phyloP scores from a whole-genome alignment of 2,113 vertebrate genomes.

The Barbus barbus region DNA sequence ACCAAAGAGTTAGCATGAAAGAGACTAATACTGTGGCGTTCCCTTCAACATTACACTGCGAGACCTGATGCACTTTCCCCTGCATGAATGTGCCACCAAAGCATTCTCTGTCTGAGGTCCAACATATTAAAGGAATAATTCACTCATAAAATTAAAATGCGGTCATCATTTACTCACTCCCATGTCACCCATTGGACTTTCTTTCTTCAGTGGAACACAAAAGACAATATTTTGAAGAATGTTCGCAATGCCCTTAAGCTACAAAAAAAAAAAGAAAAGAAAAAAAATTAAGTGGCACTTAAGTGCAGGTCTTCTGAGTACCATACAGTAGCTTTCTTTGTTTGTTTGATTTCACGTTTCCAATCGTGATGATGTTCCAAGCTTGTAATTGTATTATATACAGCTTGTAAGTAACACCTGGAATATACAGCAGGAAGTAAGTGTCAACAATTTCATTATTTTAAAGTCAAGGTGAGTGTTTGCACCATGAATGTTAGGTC shows the following conservation, averaged over 20 bases:
- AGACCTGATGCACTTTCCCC: not conserved
- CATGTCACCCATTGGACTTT: not conserved
- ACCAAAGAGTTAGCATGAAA: constrained; percentile 16
- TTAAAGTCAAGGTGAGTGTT: not conserved
- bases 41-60: not conserved
- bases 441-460: not conserved
- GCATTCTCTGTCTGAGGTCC: not conserved
- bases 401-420: not conserved
- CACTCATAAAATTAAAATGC: not conserved
- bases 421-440: not conserved
- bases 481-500: not conserved
- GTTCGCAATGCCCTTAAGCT: not conserved
- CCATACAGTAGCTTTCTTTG: not conserved
- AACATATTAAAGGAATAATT: constrained; percentile 13
- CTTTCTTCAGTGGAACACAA: not conserved
- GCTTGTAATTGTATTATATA: not conserved
- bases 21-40: constrained; percentile 7
- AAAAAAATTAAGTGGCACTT: no score
- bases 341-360: not conserved
- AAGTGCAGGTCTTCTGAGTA: not conserved
- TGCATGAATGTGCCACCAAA: not conserved
- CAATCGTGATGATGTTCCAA: not conserved
- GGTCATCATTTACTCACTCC: not conserved
- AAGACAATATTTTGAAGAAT: no score
- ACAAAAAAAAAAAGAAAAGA: not conserved